Conservation (phyloP, 30 jellyfish, hydroid and myxozoan genomes). For the Aurelia sp. region DNA sequence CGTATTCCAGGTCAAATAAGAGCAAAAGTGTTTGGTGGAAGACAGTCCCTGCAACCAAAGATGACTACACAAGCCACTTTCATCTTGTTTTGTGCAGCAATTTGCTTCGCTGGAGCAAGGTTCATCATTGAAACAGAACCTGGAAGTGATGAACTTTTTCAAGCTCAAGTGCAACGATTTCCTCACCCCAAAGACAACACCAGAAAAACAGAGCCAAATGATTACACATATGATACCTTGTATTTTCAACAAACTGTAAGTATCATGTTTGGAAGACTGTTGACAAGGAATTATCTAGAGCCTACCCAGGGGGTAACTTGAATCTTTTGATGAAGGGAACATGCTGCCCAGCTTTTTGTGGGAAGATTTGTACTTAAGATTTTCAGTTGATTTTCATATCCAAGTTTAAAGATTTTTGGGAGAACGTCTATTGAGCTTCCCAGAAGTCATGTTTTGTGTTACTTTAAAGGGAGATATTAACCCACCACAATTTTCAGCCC, state of each 20-base stretch:
- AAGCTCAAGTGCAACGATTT: slow-evolving; percentile 3
- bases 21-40: too few relatives aligned
- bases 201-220: slow-evolving; percentile 33
- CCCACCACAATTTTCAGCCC: too few relatives aligned
- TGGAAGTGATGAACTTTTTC: background rate
- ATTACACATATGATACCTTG: slow-evolving; percentile 36
- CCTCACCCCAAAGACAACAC: slow-evolving; percentile 22
- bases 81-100: too few relatives aligned
- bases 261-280: background rate
- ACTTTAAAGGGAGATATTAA: too few relatives aligned
- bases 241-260: slow-evolving; percentile 67
- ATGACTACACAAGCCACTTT: background rate
- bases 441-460: too few relatives aligned
- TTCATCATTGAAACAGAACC: too few relatives aligned
- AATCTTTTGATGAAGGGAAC: background rate
- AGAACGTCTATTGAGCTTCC: too few relatives aligned
- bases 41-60: background rate
- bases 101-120: too few relatives aligned
- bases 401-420: too few relatives aligned
- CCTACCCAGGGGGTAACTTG: background rate
- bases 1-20: too few relatives aligned
- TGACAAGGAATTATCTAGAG: background rate
- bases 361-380: too few relatives aligned
- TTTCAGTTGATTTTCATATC: background rate
- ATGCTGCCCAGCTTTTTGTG: background rate